Evolutionary conservation across 2,113 vertebrate species (phyloP).

Genomic region (Protobothrops mucrosquamatus): DNA sequence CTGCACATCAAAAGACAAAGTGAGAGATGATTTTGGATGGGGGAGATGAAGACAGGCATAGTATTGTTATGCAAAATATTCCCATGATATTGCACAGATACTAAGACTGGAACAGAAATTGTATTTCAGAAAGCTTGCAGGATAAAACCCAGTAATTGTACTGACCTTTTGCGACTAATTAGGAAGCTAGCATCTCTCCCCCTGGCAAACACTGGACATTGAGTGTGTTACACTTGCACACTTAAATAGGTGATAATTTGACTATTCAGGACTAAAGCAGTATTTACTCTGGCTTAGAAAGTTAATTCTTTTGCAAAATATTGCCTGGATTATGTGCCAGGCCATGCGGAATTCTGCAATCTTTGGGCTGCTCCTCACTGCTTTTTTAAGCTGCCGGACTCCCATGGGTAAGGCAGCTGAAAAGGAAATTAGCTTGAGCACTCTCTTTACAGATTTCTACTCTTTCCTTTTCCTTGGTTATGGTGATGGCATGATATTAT

Average conservation of each 20-base stretch:
- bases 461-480: not conserved
- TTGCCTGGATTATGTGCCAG: not conserved
- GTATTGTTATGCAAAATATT: constrained; percentile 23
- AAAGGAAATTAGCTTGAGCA: not conserved
- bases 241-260: not conserved
- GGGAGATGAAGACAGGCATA: not conserved
- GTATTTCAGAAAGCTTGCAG: not conserved
- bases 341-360: not conserved
- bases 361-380: not conserved
- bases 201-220: not conserved
- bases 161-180: not conserved
- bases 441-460: not conserved
- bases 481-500: not conserved
- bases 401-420: not conserved
- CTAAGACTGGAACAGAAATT: constrained; percentile 6
- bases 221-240: not conserved
- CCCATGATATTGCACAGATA: not conserved
- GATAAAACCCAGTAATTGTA: constrained; percentile 5
- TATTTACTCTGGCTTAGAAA: not conserved
- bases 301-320: not conserved
- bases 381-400: not conserved
- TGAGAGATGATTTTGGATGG: constrained; percentile 22
- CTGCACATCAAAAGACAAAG: constrained; percentile 33
- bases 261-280: not conserved
- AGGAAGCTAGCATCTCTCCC: not conserved